Conservation (phyloP, 2,888 invertebrate genomes). For the Calameuta filiformis region DNA sequence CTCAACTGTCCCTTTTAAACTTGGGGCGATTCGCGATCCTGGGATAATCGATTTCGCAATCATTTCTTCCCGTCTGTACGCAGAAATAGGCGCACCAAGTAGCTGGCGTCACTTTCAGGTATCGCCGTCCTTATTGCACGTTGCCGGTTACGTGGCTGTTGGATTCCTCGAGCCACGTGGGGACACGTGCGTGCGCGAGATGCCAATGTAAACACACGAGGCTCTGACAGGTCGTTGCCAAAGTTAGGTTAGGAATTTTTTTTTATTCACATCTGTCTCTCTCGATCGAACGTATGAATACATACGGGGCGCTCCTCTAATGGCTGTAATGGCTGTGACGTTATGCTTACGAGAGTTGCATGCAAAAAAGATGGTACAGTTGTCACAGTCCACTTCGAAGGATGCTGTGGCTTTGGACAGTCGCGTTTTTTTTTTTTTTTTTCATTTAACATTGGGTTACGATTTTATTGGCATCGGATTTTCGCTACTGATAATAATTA, state of each 20-base stretch:
- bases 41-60: neutral
- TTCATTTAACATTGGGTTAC: neutral
- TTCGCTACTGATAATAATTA: neutral
- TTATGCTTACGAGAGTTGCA: neutral
- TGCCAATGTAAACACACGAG: slow-evolving; percentile 29
- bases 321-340: neutral
- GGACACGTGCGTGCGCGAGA: slow-evolving; percentile 28
- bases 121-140: neutral
- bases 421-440: neutral
- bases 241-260: neutral
- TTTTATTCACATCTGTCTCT: neutral
- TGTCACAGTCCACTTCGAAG: neutral
- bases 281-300: neutral
- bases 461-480: neutral
- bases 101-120: neutral
- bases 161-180: slow-evolving; percentile 28
- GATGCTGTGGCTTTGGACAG: neutral
- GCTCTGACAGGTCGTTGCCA: neutral
- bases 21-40: neutral
- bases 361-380: neutral
- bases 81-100: neutral
- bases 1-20: neutral
- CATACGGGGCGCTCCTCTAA: neutral
- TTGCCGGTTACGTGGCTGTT: slow-evolving; percentile 8
- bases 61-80: neutral